Evolutionary conservation across 2,113 vertebrate species (phyloP), one percentile per base, ranked within the genome.

Genomic region (Prolemur simus): DNA sequence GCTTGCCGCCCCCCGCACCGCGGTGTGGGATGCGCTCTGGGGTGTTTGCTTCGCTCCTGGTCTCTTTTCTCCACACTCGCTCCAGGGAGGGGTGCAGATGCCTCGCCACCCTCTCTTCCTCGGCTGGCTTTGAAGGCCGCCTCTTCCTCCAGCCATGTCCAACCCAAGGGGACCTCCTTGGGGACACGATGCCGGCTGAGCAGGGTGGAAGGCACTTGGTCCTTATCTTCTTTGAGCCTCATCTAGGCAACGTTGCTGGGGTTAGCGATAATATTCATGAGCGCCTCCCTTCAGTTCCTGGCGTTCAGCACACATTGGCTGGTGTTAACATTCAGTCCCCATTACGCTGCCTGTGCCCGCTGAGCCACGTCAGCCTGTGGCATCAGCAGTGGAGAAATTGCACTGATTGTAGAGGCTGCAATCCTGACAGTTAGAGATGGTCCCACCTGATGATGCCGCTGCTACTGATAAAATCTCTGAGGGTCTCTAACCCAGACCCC

Each of bases 401-500:
- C 69, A 77, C 54, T 84, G 34, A 37, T 80, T 2, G 0, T 9
- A 29, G 20, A 77, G 86, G 29, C 58, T 9, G 8, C 49, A 39
- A 0, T 71, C 89, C 39, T 39, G 86, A 52, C 66, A 80, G 20
- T 91, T 56, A 80, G 27, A 90, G 86, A n/a, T 15, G 29, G 56
- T 1, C 15, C 69, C 23, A 12, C 49, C 32, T 86, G n/a, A 11
- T 58, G 56, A 81, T 60, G 37, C 86, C 14, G 27, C 68, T 20
- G 13, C 32, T 15, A 77, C 66, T 76, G 56, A 42, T 69, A 87
- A 68, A 85, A 37, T 27, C 13, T 60, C 52, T 39, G 69, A 87
- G n/a, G 66, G 49, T 91, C 78, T 92, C 52, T 86, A 91, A 97
- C 39, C 91, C 74, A 60, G 85, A 77, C 64, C 97, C 71, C 74